Evolutionary conservation across 2,797 vertebrate genomes (phyloP).

Genomic region (Petrocephalus schoutedeni): DNA sequence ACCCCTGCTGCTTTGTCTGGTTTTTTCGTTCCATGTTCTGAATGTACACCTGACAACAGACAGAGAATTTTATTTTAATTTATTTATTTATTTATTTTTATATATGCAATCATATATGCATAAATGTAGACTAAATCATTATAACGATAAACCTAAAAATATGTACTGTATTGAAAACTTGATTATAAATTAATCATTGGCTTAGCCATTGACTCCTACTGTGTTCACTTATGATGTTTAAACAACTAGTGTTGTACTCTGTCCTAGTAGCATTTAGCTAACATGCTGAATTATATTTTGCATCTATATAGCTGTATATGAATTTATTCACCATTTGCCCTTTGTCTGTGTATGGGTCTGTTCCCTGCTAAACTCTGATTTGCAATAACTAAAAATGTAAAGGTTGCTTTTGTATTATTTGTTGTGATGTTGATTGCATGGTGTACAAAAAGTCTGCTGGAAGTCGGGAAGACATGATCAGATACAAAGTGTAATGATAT

Average conservation of each 20-base stretch:
- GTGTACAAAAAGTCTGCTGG: background rate
- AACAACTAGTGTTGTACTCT: background rate
- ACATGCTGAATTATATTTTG: background rate
- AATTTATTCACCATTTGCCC: background rate
- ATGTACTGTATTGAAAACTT: background rate
- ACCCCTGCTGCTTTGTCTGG: background rate
- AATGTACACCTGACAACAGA: background rate
- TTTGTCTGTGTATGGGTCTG: background rate
- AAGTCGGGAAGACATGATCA: slow-evolving; percentile 14
- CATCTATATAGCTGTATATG: slow-evolving; percentile 13
- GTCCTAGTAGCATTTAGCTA: background rate
- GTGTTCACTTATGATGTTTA: slow-evolving; percentile 4
- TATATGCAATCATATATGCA: background rate
- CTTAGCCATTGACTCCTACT: background rate
- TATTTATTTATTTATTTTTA: background rate
- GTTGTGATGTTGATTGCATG: background rate
- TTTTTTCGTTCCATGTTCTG: background rate
- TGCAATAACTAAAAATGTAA: background rate
- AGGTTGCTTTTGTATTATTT: background rate
- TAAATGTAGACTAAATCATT: background rate
- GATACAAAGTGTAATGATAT: background rate
- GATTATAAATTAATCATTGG: background rate
- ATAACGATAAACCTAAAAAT: background rate
- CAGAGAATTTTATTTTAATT: background rate
- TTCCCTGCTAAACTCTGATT: background rate